A percentile compares a stretch with the other conserved stretches of the same genome.
Evolutionary conservation across 2,888 invertebrate species (phyloP).

Genomic region (Argynnis bischoffii): DNA sequence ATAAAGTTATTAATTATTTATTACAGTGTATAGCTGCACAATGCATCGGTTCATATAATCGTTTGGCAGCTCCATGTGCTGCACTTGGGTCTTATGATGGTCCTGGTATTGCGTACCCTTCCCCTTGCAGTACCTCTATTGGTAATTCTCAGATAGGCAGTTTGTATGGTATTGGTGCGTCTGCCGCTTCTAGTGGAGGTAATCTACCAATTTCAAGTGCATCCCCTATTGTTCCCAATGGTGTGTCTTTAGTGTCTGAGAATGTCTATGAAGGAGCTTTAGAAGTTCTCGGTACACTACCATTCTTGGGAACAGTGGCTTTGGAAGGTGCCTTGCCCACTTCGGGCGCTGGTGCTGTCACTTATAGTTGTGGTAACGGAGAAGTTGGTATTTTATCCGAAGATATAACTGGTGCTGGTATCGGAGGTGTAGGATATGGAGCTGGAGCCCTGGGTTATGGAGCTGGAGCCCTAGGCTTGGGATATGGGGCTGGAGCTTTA

Average conservation of each 20-base stretch:
- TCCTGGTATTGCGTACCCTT: neutral
- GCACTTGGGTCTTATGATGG: neutral
- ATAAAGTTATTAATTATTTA: neutral
- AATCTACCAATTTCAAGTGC: conserved; percentile 47
- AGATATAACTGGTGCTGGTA: neutral
- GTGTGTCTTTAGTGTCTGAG: conserved; percentile 50
- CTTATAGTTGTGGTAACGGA: neutral
- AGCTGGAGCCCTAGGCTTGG: conserved; percentile 4
- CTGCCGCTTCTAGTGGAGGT: conserved; percentile 26
- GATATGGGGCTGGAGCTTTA: conserved; percentile 9
- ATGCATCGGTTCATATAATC: conserved; percentile 31
- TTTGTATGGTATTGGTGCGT: conserved; percentile 6
- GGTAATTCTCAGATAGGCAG: too few relatives aligned
- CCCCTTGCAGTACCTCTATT: conserved; percentile 29
- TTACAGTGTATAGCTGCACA: conserved; percentile 43
- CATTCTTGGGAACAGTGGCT: too few relatives aligned
- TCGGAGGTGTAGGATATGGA: neutral
- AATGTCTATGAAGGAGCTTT: conserved; percentile 47
- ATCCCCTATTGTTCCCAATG: conserved; percentile 48
- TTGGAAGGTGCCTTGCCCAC: too few relatives aligned
- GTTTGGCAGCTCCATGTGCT: neutral
- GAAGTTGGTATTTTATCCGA: neutral
- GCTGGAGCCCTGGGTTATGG: conserved; percentile 4
- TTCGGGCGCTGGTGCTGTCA: conserved; percentile 17
- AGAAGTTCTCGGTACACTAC: too few relatives aligned